Evolutionary conservation across 2,113 vertebrate genomes (phyloP).

Genomic region (Malurus elegans): DNA sequence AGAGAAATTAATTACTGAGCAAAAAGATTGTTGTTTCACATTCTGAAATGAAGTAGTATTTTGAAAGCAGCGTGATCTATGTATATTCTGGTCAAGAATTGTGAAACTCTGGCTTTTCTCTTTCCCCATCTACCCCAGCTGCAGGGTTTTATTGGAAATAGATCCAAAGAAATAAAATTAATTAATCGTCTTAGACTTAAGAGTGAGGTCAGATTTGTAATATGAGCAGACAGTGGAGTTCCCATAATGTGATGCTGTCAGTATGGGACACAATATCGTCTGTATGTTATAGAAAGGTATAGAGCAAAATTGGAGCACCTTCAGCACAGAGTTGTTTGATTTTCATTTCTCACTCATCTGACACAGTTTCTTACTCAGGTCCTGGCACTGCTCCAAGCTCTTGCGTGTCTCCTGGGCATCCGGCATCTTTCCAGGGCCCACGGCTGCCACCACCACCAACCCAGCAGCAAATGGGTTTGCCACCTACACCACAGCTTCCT

Average conservation of each 20-base stretch:
- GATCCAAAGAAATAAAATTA: not conserved
- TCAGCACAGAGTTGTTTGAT: not conserved
- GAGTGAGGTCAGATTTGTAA: not conserved
- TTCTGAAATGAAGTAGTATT: not conserved
- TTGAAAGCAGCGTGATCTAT: not conserved
- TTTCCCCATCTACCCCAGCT: not conserved
- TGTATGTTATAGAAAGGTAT: rapidly evolving
- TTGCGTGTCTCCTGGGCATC: constrained; percentile 53
- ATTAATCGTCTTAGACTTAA: not conserved
- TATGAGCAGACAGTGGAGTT: not conserved
- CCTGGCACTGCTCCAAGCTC: constrained; percentile 57
- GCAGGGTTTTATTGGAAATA: not conserved
- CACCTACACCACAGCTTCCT: constrained; percentile 71
- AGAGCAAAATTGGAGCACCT: not conserved
- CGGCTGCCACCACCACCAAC: constrained; percentile 57
- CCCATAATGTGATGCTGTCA: not conserved
- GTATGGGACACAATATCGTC: not conserved
- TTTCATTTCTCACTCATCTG: not conserved
- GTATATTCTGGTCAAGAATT: not conserved
- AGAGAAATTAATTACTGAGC: not conserved
- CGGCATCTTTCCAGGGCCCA: constrained; percentile 63
- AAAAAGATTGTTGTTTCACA: not conserved
- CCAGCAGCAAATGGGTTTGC: constrained; percentile 60
- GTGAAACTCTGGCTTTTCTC: not conserved
- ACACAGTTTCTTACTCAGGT: constrained; percentile 44